A percentile compares a stretch with the other conserved stretches of the same genome.
phyloP scores from a whole-genome alignment of 2,888 invertebrate genomes.

The Agrotis exclamationis region DNA sequence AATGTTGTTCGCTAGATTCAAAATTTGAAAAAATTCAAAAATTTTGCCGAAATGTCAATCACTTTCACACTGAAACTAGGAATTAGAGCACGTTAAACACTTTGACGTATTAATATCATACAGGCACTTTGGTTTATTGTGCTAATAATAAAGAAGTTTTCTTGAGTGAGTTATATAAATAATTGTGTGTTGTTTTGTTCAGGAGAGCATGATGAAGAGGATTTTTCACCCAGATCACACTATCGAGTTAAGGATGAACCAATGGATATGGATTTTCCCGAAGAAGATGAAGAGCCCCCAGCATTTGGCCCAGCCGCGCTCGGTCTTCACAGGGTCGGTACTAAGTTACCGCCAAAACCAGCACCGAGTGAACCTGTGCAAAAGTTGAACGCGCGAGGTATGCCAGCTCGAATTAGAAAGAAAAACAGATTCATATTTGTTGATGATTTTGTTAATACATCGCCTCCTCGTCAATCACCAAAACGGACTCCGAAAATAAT shows the following conservation, averaged over 20 bases:
- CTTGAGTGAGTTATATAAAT: slow-evolving; percentile 44
- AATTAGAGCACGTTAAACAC: slow-evolving; percentile 54
- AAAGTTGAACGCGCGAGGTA: slow-evolving; percentile 96
- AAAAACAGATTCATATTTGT: slow-evolving; percentile 97
- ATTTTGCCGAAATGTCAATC: slow-evolving; percentile 82
- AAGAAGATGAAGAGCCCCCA: slow-evolving; percentile 93
- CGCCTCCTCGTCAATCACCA: slow-evolving; percentile 94
- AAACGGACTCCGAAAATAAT: slow-evolving; percentile 92
- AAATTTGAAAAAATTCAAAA: slow-evolving; percentile 91
- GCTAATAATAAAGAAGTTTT: slow-evolving; percentile 20
- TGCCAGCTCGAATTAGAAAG: slow-evolving; percentile 97
- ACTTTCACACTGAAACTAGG: slow-evolving; percentile 74
- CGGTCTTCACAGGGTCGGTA: slow-evolving; percentile 95
- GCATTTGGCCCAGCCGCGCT: slow-evolving; percentile 95
- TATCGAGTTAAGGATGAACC: slow-evolving; percentile 90
- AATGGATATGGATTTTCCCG: slow-evolving; percentile 92
- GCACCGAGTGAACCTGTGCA: slow-evolving; percentile 95
- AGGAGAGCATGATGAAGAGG: slow-evolving; percentile 81
- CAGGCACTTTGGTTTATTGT: slow-evolving; percentile 11
- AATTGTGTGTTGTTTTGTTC: slow-evolving; percentile 66
- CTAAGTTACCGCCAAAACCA: slow-evolving; percentile 93
- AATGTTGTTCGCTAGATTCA: slow-evolving; percentile 83
- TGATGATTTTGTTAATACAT: slow-evolving; percentile 95
- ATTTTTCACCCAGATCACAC: slow-evolving; percentile 75
- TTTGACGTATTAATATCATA: slow-evolving; percentile 25